Percentiles rank a stretch among this genome's conserved stretches.
Conservation (phyloP, 2,797 vertebrate genomes). For the Pantherophis vulpinus region DNA sequence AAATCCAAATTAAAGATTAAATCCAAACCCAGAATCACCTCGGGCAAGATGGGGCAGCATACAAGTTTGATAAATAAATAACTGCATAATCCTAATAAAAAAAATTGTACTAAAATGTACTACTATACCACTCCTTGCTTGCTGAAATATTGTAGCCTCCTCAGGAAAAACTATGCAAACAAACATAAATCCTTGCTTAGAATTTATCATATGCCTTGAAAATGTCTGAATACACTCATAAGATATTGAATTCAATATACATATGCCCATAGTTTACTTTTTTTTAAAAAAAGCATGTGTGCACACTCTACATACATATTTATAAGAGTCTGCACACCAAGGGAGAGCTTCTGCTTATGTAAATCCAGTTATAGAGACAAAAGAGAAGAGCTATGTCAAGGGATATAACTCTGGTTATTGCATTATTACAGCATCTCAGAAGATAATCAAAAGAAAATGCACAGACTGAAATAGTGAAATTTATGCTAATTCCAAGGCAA, state of each 20-base stretch:
- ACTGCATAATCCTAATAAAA: neutral
- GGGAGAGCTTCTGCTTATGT: constrained; percentile 12
- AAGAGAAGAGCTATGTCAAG: neutral
- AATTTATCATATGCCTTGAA: constrained; percentile 14
- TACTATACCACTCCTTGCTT: neutral
- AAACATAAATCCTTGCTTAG: neutral
- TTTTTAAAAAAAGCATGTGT: neutral
- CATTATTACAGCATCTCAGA: neutral
- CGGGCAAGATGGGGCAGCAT: neutral
- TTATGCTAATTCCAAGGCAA: neutral
- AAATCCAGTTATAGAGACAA: neutral
- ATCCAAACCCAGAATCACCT: neutral
- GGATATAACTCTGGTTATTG: neutral
- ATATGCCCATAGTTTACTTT: neutral
- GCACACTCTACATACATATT: constrained; percentile 32
- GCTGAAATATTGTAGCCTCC: neutral
- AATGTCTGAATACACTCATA: neutral
- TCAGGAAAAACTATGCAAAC: neutral
- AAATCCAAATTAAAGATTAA: neutral
- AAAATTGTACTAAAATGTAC: neutral
- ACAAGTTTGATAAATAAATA: neutral
- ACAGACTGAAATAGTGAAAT: neutral
- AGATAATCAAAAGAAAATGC: neutral
- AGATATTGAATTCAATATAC: constrained; percentile 19
- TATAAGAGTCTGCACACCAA: constrained; percentile 25